phyloP scores from a whole-genome alignment of 2,797 vertebrate genomes.

The Cynopterus sphinx region DNA sequence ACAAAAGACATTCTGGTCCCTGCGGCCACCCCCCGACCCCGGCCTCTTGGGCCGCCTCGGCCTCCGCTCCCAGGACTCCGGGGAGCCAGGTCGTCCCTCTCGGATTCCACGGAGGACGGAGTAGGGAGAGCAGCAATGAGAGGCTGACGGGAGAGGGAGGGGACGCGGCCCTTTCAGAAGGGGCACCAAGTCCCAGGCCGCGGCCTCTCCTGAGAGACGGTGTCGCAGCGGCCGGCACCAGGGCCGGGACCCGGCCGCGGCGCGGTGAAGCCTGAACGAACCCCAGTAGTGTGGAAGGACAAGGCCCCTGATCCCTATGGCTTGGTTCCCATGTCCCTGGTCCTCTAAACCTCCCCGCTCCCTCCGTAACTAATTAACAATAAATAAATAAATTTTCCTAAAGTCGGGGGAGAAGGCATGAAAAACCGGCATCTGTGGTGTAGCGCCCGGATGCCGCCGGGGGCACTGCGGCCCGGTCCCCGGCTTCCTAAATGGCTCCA shows the following conservation, averaged over 20 bases:
- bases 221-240: background rate
- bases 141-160: background rate
- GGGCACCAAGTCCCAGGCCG: background rate
- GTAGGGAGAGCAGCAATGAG: conserved; percentile 29
- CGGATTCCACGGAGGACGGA: background rate
- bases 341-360: conserved; percentile 65
- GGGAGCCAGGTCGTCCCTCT: background rate
- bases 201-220: background rate
- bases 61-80: background rate
- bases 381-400: conserved; percentile 82
- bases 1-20: conserved; percentile 74
- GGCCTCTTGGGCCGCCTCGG: background rate
- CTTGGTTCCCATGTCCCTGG: conserved; percentile 81
- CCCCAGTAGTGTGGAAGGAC: conserved; percentile 73
- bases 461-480: conserved; percentile 37
- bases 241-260: background rate
- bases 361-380: conserved; percentile 75
- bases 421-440: conserved; percentile 72
- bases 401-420: conserved; percentile 69
- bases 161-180: conserved; percentile 48
- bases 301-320: conserved; percentile 75
- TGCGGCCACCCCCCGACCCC: conserved; percentile 20
- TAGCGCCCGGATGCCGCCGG: conserved; percentile 53
- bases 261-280: background rate
- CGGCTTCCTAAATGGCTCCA: conserved; percentile 34